Conservation (phyloP, 2,888 invertebrate species). For the Baronia brevicornis region DNA sequence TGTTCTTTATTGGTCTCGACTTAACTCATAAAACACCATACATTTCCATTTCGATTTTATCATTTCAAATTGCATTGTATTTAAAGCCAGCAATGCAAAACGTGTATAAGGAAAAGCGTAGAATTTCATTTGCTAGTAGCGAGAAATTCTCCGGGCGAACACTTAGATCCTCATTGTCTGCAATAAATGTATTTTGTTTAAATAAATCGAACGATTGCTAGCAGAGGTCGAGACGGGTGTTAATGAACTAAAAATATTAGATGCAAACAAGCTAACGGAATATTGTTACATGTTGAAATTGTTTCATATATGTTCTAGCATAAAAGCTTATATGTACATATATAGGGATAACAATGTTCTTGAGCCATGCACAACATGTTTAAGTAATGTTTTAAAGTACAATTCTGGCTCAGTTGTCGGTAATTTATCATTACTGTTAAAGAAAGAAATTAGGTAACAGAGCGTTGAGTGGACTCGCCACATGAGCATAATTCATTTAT, state of each 20-base stretch:
- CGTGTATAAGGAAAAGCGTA: conserved; percentile 5
- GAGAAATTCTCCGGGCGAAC: conserved; percentile 45
- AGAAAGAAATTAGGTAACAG: conserved; percentile 53
- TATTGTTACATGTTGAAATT: not conserved
- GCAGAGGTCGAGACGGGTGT: conserved; percentile 43
- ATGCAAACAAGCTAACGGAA: not conserved
- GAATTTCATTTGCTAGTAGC: conserved; percentile 22
- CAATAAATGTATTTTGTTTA: conserved; percentile 65
- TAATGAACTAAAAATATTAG: conserved; percentile 38
- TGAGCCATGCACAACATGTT: too few relatives aligned
- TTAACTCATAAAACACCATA: conserved; percentile 18
- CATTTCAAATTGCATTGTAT: conserved; percentile 1
- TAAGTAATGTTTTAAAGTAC: conserved; percentile 13
- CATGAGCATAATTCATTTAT: conserved; percentile 67
- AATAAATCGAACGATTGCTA: conserved; percentile 48
- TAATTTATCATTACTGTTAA: conserved; percentile 47
- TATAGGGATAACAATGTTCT: too few relatives aligned
- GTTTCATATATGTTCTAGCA: not conserved
- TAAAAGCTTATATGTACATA: not conserved
- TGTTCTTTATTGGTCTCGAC: conserved; percentile 19
- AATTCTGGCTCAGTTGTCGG: conserved; percentile 15
- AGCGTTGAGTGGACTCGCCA: conserved; percentile 50
- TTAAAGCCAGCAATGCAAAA: conserved; percentile 27
- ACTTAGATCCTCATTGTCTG: conserved; percentile 60
- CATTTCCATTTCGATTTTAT: conserved; percentile 22